Evolutionary conservation across 2,797 vertebrate species (phyloP), one percentile per base, ranked within the genome.

Genomic region (Babyrousa celebensis): DNA sequence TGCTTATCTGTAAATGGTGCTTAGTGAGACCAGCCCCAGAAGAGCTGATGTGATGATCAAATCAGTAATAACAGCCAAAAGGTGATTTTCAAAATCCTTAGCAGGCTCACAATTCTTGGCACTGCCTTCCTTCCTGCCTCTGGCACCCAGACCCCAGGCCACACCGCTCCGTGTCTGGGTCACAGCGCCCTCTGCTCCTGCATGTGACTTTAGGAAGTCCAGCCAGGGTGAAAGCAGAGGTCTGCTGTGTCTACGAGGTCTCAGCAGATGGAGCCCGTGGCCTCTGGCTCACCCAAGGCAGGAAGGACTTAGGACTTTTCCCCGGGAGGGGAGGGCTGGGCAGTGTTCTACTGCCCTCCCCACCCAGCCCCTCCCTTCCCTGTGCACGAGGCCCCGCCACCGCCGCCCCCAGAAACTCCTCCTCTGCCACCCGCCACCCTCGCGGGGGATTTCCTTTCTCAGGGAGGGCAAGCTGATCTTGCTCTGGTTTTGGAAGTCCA

Each of bases 371-470:
- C 67, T 25, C 60, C n/a, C 54, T 11, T 11, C 40, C 60, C 23
- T n/a, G 63, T n/a, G 79, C 36, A 3, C 21, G 12, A 36, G 20
- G 36, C 36, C 36, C 43, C 0, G 29, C 85, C 1, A 20, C 36
- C 36, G 36, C 36, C 36, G 43, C 54, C 71, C 85, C 87, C 65
- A 91, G 79, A 84, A 63, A 68, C 93, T 91, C 89, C 86, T 48
- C 67, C 77, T 36, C 36, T 36, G 43, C 43, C 43, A 48, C 43
- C 43, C 43, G 43, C 43, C 43, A 48, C 43, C 43, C 70, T 54
- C 1, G 2, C 16, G 60, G 91, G 91, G 79, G 77, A 86, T 80
- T 95, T 97, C 91, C 97, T 95, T 94, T 96, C 91, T 86, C 91
- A 15, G 8, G 32, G 58, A 85, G 65, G 78, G 56, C 20, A 58